Base-by-base conservation (phyloP, 2,888 invertebrate species). In the Gari tellinella region DNA sequence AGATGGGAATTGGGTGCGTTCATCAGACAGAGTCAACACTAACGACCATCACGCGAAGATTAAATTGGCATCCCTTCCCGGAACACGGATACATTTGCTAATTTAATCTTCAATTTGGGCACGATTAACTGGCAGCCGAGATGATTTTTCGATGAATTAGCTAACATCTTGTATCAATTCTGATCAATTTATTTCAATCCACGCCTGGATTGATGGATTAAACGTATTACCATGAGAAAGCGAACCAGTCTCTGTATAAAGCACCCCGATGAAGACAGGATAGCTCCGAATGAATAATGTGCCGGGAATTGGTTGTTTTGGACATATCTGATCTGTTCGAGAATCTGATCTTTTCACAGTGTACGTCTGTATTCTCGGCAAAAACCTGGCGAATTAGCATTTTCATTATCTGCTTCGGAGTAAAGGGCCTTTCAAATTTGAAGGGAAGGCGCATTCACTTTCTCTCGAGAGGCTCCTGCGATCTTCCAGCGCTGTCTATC, bases 71-170 rank as follows among this genome's bases (percentile, higher is more conserved):
- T 79, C 70, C 69, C 51, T 65, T 66, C 51, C 62, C 51, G 48
- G 63, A 46, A 60, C 69, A 66, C 60, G 40, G 72, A 65, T 64
- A 68, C 65, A 65, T 64, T 52, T 64, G 72, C 79, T 79, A 79
- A 79, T 79, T 79, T 74, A 79, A 75, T 79, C 66, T 72, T 72
- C 79, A 57, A 79, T 79, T 69, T 75, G 67, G 66, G 69, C 68
- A 23, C 79, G 75, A 79, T 79, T 79, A 79, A 66, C 65, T 72
- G 67, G 72, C 75, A 75, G 72, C 43, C 64, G 48, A 31, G 61
- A 79, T 75, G 75, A 75, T 75, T 75, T 79, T 63, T 72, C 68
- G 72, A 75, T 79, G 79, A 79, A 79, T 79, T 72, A 75, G 69
- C 69, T 49, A 79, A 72, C 72, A 79, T 79, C 75, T 72, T 74